Percentiles rank a stretch among this genome's conserved stretches.
phyloP scores from a whole-genome alignment of 1,140 invertebrate species.

The Sycophaga agraensis region DNA sequence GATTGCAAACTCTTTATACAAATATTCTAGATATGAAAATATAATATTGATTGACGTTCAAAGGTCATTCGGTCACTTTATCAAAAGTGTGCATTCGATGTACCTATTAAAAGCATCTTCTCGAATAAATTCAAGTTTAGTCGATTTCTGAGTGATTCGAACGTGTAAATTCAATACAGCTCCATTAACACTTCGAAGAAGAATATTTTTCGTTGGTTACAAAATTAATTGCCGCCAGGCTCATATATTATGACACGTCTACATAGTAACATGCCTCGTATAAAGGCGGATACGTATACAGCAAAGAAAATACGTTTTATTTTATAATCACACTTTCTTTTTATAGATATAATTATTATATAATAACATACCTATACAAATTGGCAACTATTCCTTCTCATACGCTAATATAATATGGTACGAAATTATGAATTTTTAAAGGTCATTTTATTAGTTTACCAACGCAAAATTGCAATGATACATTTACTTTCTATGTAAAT shows the following conservation, averaged over 20 bases:
- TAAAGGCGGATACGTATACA: slow-evolving; percentile 9
- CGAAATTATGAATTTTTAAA: slow-evolving; percentile 6
- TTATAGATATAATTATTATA: slow-evolving; percentile 17
- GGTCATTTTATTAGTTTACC: neutral
- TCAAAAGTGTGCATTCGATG: too few species aligned
- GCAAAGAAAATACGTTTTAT: slow-evolving; percentile 1
- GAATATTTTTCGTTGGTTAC: neutral
- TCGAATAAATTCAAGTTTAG: neutral
- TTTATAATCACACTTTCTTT: slow-evolving; percentile 29
- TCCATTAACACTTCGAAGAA: neutral
- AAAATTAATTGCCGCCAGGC: neutral
- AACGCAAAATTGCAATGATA: too few species aligned
- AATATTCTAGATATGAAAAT: slow-evolving; percentile 1
- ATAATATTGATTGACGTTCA: neutral
- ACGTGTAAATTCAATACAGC: neutral
- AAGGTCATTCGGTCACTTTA: too few species aligned
- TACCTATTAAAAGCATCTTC: too few species aligned
- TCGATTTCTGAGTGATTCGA: neutral
- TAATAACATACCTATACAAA: slow-evolving; percentile 22
- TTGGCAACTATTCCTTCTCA: slow-evolving; percentile 28
- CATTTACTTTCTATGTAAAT: neutral
- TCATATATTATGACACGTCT: slow-evolving; percentile 7
- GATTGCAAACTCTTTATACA: neutral
- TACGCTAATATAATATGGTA: slow-evolving; percentile 9
- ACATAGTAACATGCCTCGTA: slow-evolving; percentile 4